Base-by-base conservation (phyloP, 1,140 invertebrate species). In the Lasaia peninsularis region DNA sequence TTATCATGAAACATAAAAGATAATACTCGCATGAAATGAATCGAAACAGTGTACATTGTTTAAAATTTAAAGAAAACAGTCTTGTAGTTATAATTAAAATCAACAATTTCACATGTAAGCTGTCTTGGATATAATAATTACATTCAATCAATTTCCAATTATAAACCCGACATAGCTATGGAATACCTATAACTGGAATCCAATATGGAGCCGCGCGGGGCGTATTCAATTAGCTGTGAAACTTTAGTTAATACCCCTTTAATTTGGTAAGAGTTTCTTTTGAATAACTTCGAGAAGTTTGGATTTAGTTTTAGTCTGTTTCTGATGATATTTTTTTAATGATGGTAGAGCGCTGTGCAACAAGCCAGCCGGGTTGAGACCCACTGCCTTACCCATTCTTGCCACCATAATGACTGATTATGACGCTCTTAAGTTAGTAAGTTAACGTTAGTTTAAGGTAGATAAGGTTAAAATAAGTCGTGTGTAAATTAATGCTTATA, bases 191-290 rank as follows among this genome's bases (percentile, higher is more conserved):
- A 60, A 54, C 51, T 37, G 48, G 48, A 60, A 60, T 60, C 55
- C 58, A 55, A 60, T 60, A 60, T 60, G 28, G 58, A 12, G 37
- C 7, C 14, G 37, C 37, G 37, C 32, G 52, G 28, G 52, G 44
- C 32, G 49, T 37, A 60, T 55, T 60, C 58, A 60, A 60, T 60
- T 60, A 60, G 58, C 40, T 54, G 31, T 54, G 51, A 54, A 59
- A 53, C 58, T 59, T 53, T 53, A 14, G 48, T 52, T 60, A 54
- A 60, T 33, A 44, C 18, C n/a, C 11, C 52, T 49, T 60, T 60
- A 60, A 60, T 60, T 54, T 60, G 18, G 58, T 20, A 21, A 54
- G 37, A 37, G 35, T 60, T 60, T 54, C 51, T 54, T 53, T 48
- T 40, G 37, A 40, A 4, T 14, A 40, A 40, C 31, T 12, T 35